Evolutionary conservation across 2,113 vertebrate species (phyloP).

Genomic region (Pyrgilauda ruficollis): DNA sequence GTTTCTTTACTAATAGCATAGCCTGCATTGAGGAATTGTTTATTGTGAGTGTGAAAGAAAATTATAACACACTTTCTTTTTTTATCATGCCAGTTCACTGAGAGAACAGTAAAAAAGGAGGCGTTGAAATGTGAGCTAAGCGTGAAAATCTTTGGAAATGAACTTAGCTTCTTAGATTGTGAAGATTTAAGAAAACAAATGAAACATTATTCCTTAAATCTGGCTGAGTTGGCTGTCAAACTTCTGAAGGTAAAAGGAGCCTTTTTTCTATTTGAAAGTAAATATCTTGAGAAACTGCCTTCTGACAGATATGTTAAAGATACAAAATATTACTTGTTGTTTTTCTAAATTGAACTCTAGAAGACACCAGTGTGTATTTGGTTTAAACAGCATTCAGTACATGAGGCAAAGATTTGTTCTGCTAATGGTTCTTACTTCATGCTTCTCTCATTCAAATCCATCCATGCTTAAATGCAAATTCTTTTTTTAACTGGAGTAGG

Average conservation of each 20-base stretch:
- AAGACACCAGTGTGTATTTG: not conserved
- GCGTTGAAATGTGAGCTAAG: slow-evolving; percentile 72
- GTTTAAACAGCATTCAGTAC: not conserved
- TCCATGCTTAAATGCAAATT: not conserved
- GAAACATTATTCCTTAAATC: slow-evolving; percentile 73
- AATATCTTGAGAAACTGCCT: not conserved
- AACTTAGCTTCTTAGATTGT: slow-evolving; percentile 80
- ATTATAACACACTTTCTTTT: not conserved
- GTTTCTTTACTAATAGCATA: not conserved
- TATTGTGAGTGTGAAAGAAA: not conserved
- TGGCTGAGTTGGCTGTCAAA: slow-evolving; percentile 76
- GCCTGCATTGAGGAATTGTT: not conserved
- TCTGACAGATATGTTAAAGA: not conserved
- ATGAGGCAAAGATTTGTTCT: not conserved
- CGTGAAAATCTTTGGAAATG: slow-evolving; percentile 84
- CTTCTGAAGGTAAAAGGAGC: slow-evolving; percentile 81
- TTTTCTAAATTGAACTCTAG: not conserved
- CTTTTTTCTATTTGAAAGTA: not conserved
- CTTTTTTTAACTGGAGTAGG: not conserved
- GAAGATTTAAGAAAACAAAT: slow-evolving; percentile 67
- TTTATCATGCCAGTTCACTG: slow-evolving; percentile 66
- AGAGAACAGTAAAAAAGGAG: slow-evolving; percentile 6
- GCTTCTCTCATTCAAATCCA: not conserved
- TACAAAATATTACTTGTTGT: not conserved
- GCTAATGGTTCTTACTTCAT: not conserved